phyloP scores from a whole-genome alignment of 2,113 vertebrate species.

The Clarias batrachus region DNA sequence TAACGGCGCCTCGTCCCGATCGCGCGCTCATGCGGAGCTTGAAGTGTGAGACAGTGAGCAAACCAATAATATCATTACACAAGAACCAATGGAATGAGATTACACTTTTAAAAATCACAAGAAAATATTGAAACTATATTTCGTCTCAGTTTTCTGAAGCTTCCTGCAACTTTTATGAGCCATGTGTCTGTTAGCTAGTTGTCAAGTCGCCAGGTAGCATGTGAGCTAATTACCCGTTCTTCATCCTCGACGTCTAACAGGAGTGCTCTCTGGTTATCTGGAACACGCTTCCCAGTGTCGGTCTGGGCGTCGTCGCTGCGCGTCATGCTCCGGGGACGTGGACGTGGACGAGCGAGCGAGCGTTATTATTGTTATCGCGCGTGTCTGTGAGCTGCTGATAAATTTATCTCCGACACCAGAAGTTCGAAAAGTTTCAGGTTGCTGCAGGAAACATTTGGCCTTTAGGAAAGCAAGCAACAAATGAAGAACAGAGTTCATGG shows the following conservation, averaged over 20 bases:
- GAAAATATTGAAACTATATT: background rate
- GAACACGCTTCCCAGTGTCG: background rate
- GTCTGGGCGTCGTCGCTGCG: background rate
- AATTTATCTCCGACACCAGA: background rate
- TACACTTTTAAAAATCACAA: background rate
- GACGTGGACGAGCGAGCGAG: background rate
- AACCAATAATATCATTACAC: background rate
- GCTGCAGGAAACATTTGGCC: background rate
- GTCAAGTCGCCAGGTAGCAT: background rate
- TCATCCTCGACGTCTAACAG: background rate
- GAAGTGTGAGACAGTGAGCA: background rate
- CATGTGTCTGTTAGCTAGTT: background rate
- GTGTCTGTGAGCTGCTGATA: constrained; percentile 20
- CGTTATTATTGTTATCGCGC: background rate
- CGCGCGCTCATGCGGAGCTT: background rate
- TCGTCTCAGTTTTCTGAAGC: background rate
- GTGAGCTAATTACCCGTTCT: background rate
- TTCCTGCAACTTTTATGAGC: background rate
- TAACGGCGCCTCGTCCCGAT: background rate
- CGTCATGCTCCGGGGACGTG: background rate
- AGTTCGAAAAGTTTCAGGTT: background rate
- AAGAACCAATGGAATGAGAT: background rate
- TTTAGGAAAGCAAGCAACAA: background rate
- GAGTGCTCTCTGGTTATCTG: background rate
- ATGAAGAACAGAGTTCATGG: background rate